Conservation (phyloP, 2,888 invertebrate species). For the Cryptocheilus praepositus region DNA sequence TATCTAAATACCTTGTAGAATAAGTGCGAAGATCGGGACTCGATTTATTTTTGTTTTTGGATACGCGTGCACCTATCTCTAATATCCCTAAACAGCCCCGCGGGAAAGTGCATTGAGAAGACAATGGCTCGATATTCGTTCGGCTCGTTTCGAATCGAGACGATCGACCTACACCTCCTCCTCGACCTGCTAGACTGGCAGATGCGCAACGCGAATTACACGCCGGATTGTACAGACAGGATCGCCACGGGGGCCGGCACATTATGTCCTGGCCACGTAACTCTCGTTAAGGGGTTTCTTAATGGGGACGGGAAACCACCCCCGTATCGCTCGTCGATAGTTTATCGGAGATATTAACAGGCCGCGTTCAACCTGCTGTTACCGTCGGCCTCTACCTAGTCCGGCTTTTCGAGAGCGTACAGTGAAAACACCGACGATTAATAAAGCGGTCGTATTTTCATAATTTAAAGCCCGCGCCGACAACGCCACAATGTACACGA, state of each 20-base stretch:
- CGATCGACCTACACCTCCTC: conserved; percentile 12
- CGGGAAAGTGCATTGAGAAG: conserved; percentile 9
- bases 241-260: conserved; percentile 49
- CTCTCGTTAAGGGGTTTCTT: conserved; percentile 60
- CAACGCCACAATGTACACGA: too few relatives aligned
- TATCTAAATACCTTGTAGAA: too few relatives aligned
- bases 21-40: background rate
- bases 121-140: conserved; percentile 1
- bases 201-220: conserved; percentile 57
- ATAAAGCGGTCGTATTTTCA: too few relatives aligned
- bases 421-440: too few relatives aligned
- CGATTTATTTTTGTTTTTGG: background rate
- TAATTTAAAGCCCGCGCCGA: too few relatives aligned
- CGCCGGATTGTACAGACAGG: conserved; percentile 36
- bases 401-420: too few relatives aligned
- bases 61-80: background rate
- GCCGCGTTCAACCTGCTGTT: conserved; percentile 15
- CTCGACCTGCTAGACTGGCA: conserved; percentile 28
- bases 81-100: conserved; percentile 12
- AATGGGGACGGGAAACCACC: conserved; percentile 45
- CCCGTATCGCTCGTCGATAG: conserved; percentile 49
- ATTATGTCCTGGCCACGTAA: conserved; percentile 51
- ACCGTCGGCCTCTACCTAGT: too few relatives aligned
- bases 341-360: conserved; percentile 50
- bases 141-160: conserved; percentile 10